A percentile compares a stretch with the other conserved stretches of the same genome.
Conservation (phyloP, 2,113 vertebrate genomes). For the Emydura subglobosa region DNA sequence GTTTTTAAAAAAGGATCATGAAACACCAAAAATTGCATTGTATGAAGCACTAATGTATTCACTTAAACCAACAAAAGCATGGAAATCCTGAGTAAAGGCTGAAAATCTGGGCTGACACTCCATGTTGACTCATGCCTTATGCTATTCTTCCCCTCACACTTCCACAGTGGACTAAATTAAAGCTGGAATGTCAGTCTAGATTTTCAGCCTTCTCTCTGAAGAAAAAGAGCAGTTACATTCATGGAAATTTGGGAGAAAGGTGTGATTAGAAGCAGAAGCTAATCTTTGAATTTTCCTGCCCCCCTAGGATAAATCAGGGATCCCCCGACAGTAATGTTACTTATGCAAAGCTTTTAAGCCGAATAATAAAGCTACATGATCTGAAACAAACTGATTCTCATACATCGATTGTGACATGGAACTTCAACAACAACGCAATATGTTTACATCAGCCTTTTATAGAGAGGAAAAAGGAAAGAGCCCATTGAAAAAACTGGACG, state of each 20-base stretch:
- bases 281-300: background rate
- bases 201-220: constrained; percentile 22
- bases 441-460: background rate
- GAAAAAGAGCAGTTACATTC: background rate
- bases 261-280: background rate
- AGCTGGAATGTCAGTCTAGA: background rate
- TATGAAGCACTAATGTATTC: rapidly evolving
- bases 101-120: background rate
- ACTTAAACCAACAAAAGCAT: background rate
- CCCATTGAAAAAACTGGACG: background rate
- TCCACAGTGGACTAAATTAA: background rate
- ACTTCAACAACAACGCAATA: background rate
- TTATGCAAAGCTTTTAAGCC: background rate
- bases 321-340: background rate
- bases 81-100: background rate
- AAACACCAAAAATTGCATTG: background rate
- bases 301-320: background rate
- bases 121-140: background rate
- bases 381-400: background rate
- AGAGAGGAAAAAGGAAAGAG: background rate
- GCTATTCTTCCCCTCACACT: background rate
- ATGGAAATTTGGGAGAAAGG: background rate
- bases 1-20: background rate
- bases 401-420: background rate
- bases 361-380: background rate